Evolutionary conservation across 2,113 vertebrate genomes (phyloP), one percentile per base, ranked within the genome.

Genomic region (Dipodomys spectabilis): DNA sequence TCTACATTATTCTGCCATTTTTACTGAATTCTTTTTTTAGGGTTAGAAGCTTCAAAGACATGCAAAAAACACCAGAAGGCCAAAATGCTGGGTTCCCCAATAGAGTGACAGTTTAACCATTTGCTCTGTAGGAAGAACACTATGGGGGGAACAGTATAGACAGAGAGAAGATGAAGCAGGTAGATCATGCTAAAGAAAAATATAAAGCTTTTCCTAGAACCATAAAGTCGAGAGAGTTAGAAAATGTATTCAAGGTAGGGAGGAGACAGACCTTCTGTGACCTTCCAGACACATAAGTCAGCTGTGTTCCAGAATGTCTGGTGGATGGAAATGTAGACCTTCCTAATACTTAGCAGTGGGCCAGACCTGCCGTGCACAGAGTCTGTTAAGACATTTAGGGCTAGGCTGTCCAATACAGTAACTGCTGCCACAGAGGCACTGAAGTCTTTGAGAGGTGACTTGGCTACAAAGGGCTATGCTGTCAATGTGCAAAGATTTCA

Each of bases 321-420:
- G 4, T 11, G 49, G 10, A 32, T 79, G 15, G 73, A 89, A 79
- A 85, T 30, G 44, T 3, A 25, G 27, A 71, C 20, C 30, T 88
- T 88, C 28, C 82, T 79, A 60, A 28, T 23, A 39, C 2, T 83
- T 30, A 28, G 62, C 62, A 39, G n/a, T 1, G 25, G 68, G n/a
- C 73, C 6, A 4, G 67, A 60, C 1, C n/a, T 39, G 32, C 27
- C 71, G 11, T n/a, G 35, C 25, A n/a, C 23, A 25, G 15, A 81
- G 69, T 93, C 95, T 93, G 92, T 23, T 72, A 90, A 87, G 82
- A 85, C 62, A 57, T 28, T 93, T 72, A 75, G 49, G 64, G 65
- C 2, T 7, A 18, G 22, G 49, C 90, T 72, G 35, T 84, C 90
- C 90, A 72, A 25, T 1, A 30, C 1, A 20, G 60, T 81, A 87